Evolutionary conservation across 2,888 invertebrate species (phyloP).

Genomic region (Cheilosia pagana): DNA sequence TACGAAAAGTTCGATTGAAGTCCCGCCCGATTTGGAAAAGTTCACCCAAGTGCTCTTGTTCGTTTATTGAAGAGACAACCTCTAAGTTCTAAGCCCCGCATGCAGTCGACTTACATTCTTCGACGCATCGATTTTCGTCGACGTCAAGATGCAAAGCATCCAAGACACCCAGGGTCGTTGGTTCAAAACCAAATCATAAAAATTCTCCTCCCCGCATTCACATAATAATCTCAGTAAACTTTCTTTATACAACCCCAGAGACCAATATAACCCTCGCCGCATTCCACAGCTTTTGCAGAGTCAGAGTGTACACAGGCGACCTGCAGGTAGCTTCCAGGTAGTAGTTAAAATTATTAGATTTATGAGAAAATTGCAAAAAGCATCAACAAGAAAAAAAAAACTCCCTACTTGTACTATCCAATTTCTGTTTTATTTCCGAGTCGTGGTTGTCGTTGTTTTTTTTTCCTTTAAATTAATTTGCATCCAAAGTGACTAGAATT

Average conservation of each 20-base stretch:
- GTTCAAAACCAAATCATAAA: background rate
- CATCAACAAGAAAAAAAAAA: background rate
- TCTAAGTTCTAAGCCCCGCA: too few species aligned
- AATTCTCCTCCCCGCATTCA: background rate
- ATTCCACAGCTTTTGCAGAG: constrained; percentile 5
- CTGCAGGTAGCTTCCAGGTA: background rate
- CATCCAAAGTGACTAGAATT: constrained; percentile 54
- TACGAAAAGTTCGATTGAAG: too few species aligned
- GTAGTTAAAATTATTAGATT: constrained; percentile 53
- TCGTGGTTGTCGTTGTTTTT: background rate
- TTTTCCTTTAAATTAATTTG: constrained; percentile 48
- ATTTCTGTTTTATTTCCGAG: constrained; percentile 1
- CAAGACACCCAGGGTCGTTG: background rate
- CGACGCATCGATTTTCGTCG: too few species aligned
- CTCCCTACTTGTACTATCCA: background rate
- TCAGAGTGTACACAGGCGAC: too few species aligned
- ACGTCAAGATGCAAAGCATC: background rate
- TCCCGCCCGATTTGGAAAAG: too few species aligned
- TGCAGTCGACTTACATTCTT: too few species aligned
- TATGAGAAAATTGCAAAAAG: constrained; percentile 8
- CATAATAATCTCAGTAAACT: constrained; percentile 49
- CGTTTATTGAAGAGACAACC: too few species aligned
- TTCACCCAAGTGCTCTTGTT: too few species aligned
- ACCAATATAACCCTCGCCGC: constrained; percentile 36
- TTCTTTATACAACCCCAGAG: constrained; percentile 37